phyloP scores from a whole-genome alignment of 2,888 invertebrate genomes.

The Boloria euphrosyne region DNA sequence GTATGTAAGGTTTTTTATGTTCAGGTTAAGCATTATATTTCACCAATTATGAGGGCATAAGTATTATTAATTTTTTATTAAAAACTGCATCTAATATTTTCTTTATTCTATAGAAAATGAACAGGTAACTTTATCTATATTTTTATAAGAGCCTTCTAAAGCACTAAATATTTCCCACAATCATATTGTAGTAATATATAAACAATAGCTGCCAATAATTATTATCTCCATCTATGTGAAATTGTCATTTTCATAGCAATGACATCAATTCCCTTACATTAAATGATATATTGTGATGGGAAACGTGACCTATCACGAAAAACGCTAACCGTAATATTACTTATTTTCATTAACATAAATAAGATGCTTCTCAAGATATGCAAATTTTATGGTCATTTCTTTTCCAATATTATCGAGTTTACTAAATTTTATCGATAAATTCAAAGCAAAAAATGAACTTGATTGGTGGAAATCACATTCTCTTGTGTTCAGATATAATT shows the following conservation, averaged over 20 bases:
- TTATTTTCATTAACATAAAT: conserved; percentile 46
- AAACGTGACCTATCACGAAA: conserved; percentile 80
- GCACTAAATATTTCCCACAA: conserved; percentile 20
- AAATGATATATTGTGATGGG: conserved; percentile 66
- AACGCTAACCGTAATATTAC: conserved; percentile 53
- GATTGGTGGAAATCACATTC: too few relatives aligned
- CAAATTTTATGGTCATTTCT: conserved; percentile 39
- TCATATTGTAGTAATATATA: neutral
- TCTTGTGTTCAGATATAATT: too few relatives aligned
- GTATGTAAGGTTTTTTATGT: too few relatives aligned
- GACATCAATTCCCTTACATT: conserved; percentile 48
- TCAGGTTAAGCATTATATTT: too few relatives aligned
- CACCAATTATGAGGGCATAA: too few relatives aligned
- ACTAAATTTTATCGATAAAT: conserved; percentile 9
- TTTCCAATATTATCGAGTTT: conserved; percentile 4
- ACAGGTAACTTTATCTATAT: neutral
- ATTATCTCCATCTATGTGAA: conserved; percentile 10
- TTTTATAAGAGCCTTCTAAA: neutral
- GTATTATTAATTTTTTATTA: too few relatives aligned
- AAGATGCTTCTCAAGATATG: conserved; percentile 43
- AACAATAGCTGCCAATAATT: conserved; percentile 20
- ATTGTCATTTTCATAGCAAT: conserved; percentile 53
- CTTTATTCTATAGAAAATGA: too few relatives aligned
- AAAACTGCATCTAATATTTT: too few relatives aligned
- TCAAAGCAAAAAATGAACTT: too few relatives aligned